These are phyloP conservation scores for Tolypeutes matacus DNA, from an alignment of 2,797 vertebrate genomes.

Conservation along the genomic window DNA sequence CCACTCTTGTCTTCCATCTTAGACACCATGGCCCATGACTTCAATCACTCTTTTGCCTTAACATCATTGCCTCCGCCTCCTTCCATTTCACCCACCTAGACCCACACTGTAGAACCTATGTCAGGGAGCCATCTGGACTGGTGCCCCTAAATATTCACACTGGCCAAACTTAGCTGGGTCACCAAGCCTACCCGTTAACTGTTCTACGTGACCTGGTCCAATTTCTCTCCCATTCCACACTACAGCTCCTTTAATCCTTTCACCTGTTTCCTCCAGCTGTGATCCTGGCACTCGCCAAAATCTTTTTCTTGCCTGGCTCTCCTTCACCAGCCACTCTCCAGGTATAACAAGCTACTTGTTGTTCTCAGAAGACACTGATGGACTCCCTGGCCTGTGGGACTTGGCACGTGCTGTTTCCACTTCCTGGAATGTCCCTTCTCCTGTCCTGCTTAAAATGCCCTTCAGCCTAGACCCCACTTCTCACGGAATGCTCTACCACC, in stretches of 20 bases:
- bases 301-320: neutral
- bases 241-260: neutral
- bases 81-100: neutral
- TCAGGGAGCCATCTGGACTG: neutral
- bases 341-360: neutral
- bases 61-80: neutral
- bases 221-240: constrained; percentile 2
- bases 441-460: neutral
- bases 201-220: neutral
- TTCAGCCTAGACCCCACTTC: neutral
- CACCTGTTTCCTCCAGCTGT: neutral
- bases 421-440: neutral
- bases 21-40: neutral
- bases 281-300: neutral
- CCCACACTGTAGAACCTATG: neutral
- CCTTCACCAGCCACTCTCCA: neutral
- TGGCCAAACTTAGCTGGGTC: neutral
- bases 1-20: neutral
- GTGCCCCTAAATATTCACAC: neutral
- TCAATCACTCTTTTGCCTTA: constrained; percentile 12
- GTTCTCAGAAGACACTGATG: neutral
- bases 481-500: neutral
- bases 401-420: neutral
- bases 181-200: neutral
- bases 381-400: neutral